Percentiles rank a stretch among this genome's conserved stretches.
Evolutionary conservation across 2,113 vertebrate species (phyloP).

Genomic region (Lipophrys pholis): DNA sequence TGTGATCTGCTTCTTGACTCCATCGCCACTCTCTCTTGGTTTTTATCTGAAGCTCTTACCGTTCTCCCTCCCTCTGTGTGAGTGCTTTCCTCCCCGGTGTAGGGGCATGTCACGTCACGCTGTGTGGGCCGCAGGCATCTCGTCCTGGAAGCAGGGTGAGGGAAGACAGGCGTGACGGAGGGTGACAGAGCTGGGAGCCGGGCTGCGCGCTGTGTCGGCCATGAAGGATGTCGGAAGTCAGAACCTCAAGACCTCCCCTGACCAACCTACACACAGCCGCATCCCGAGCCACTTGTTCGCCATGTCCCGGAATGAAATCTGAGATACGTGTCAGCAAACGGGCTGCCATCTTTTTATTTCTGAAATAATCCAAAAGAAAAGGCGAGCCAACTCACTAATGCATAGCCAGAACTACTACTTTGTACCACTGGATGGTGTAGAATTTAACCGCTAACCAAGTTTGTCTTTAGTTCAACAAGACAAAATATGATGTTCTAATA

Average conservation of each 20-base stretch:
- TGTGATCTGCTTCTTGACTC: not conserved
- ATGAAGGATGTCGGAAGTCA: constrained; percentile 21
- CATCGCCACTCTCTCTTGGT: not conserved
- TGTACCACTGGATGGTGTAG: too few relatives aligned
- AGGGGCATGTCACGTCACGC: constrained; percentile 64
- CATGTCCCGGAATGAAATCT: not conserved
- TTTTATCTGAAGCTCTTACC: not conserved
- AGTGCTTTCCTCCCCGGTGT: constrained; percentile 4
- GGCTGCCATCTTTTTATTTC: too few relatives aligned
- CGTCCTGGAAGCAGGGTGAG: constrained; percentile 35
- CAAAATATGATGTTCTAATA: too few relatives aligned
- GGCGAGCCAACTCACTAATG: too few relatives aligned
- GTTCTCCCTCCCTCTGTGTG: not conserved
- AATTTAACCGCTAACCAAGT: too few relatives aligned
- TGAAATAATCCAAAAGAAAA: too few relatives aligned
- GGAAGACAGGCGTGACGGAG: constrained; percentile 78
- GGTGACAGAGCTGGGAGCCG: constrained; percentile 65
- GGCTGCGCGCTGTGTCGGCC: constrained; percentile 1
- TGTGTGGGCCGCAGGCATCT: constrained; percentile 56
- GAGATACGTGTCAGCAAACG: not conserved
- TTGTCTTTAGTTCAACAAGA: too few relatives aligned
- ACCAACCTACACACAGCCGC: not conserved
- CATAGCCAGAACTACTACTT: too few relatives aligned
- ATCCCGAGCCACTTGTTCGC: not conserved
- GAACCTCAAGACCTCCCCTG: constrained; percentile 31